Evolutionary conservation across 2,113 vertebrate species (phyloP).

Genomic region (Calyptomena viridis): DNA sequence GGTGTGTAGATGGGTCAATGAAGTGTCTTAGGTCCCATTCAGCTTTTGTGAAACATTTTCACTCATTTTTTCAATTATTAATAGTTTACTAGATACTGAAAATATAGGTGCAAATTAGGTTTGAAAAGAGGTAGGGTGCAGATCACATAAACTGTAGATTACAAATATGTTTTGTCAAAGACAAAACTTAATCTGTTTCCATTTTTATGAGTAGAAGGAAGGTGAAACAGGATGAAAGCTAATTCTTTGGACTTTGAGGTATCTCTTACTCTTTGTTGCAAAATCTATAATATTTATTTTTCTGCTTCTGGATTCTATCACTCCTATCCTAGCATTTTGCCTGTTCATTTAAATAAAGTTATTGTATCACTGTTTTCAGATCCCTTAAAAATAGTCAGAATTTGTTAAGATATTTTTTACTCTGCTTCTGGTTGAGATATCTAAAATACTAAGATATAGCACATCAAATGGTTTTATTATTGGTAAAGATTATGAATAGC

Average conservation of each 20-base stretch:
- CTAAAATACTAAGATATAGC: neutral
- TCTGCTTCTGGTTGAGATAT: neutral
- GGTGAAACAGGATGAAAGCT: neutral
- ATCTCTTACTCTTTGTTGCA: neutral
- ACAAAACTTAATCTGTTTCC: neutral
- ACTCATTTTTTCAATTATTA: too few species aligned
- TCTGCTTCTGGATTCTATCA: neutral
- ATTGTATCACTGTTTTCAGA: neutral
- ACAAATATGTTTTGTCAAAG: neutral
- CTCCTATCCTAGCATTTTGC: neutral
- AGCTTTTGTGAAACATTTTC: neutral
- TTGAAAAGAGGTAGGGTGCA: neutral
- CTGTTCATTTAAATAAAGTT: neutral
- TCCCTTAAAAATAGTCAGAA: neutral
- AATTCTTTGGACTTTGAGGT: neutral
- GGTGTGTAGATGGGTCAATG: neutral
- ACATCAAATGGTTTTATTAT: neutral
- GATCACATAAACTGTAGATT: neutral
- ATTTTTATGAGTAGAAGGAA: neutral
- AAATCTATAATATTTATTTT: neutral
- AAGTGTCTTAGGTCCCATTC: neutral
- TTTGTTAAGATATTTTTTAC: neutral
- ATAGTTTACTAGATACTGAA: neutral
- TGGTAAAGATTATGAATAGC: neutral
- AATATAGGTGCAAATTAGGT: neutral